Conservation (phyloP, 2,888 invertebrate species). For the Drosophila eohydei region DNA sequence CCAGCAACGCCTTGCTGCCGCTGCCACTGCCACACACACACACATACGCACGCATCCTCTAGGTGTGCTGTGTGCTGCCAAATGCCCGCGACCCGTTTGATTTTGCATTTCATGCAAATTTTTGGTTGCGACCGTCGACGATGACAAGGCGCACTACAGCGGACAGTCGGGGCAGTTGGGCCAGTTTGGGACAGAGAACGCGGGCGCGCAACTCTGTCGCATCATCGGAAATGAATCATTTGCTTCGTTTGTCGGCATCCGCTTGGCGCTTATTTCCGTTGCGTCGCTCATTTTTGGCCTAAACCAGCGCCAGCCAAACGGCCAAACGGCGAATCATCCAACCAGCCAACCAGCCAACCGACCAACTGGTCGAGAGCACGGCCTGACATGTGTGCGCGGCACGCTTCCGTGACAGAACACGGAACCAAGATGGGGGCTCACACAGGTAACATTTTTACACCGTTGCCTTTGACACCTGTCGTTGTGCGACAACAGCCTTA, state of each 20-base stretch:
- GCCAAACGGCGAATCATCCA: constrained; percentile 19
- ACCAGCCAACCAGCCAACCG: constrained; percentile 27
- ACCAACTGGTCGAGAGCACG: constrained; percentile 35
- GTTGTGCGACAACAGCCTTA: constrained; percentile 20
- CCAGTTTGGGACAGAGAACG: constrained; percentile 17
- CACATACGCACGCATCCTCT: background rate
- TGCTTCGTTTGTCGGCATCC: constrained; percentile 84
- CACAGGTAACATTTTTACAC: constrained; percentile 54
- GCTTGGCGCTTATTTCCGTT: constrained; percentile 84
- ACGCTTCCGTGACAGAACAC: constrained; percentile 77
- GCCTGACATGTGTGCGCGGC: constrained; percentile 76
- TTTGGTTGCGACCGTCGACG: constrained; percentile 62
- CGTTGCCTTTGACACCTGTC: constrained; percentile 61
- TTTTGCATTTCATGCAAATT: constrained; percentile 79
- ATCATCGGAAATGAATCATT: constrained; percentile 85
- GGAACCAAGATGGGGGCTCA: constrained; percentile 23
- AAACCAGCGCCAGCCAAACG: constrained; percentile 54
- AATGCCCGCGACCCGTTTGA: constrained; percentile 59
- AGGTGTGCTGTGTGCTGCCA: constrained; percentile 23
- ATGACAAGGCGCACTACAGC: constrained; percentile 42
- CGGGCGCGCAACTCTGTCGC: constrained; percentile 69
- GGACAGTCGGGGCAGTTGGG: constrained; percentile 1
- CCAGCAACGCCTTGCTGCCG: constrained; percentile 19
- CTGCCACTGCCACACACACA: background rate
- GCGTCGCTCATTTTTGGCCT: constrained; percentile 69